Conservation (phyloP, 37 sponge, comb jelly and placozoan species). For the Eunapius fragilis region DNA sequence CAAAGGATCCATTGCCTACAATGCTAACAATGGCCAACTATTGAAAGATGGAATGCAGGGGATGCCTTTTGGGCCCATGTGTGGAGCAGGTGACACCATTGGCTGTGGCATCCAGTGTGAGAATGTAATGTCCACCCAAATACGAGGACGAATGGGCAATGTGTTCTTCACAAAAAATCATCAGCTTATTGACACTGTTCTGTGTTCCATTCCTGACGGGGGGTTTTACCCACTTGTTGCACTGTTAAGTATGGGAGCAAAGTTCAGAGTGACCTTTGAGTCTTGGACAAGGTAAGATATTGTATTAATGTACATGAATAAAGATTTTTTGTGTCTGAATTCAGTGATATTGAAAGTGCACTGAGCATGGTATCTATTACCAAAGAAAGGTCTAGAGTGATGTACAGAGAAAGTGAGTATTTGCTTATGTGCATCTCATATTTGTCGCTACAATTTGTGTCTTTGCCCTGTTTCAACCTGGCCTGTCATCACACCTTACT, state of each 20-base stretch:
- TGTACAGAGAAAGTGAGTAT: background rate
- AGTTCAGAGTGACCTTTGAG: conserved; percentile 44
- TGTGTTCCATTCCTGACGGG: conserved; percentile 59
- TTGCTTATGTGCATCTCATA: background rate
- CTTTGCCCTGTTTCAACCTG: too few relatives aligned
- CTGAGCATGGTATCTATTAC: background rate
- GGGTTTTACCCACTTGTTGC: conserved; percentile 88
- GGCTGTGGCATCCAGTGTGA: conserved; percentile 71
- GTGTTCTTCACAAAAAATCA: conserved; percentile 87
- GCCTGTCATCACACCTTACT: too few relatives aligned
- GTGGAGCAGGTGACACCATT: conserved; percentile 63
- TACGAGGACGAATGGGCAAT: background rate
- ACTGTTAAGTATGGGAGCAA: conserved; percentile 76
- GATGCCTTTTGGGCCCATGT: conserved; percentile 70
- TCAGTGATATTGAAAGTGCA: background rate
- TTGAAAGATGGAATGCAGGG: conserved; percentile 65
- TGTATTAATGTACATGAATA: background rate
- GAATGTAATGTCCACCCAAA: background rate
- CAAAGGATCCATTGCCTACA: conserved; percentile 65
- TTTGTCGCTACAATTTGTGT: too few relatives aligned
- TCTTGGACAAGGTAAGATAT: conserved; percentile 60
- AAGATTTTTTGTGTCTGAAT: background rate
- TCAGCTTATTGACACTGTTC: conserved; percentile 62
- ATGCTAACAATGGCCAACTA: conserved; percentile 77
- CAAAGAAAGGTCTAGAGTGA: background rate